phyloP scores from a whole-genome alignment of 2,888 invertebrate genomes.

The Synergus japonicus region DNA sequence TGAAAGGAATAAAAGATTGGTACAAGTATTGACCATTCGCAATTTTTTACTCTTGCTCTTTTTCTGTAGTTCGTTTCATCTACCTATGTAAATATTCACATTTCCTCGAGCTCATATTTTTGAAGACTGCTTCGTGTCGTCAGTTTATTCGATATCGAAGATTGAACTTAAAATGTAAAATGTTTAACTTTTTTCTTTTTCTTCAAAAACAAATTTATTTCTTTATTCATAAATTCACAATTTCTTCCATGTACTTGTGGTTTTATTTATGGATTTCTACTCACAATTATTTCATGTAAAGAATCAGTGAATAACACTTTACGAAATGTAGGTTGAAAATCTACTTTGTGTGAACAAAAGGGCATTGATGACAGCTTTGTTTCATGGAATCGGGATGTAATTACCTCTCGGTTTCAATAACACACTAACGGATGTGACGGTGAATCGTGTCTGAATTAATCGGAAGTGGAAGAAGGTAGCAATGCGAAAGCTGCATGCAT shows the following conservation, averaged over 20 bases:
- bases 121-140: background rate
- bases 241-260: background rate
- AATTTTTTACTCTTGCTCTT: background rate
- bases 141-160: background rate
- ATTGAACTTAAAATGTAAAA: background rate
- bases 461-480: conserved; percentile 37
- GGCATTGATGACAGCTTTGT: background rate
- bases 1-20: background rate
- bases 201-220: background rate
- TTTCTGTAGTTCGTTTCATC: background rate
- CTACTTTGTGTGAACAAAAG: background rate
- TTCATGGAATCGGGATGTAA: background rate
- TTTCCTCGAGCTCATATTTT: background rate
- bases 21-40: background rate
- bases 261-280: background rate
- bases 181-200: background rate
- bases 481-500: conserved; percentile 45
- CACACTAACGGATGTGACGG: background rate
- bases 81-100: conserved; percentile 20
- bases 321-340: background rate
- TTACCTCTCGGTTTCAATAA: conserved; percentile 13
- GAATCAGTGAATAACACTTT: background rate
- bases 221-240: background rate
- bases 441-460: conserved; percentile 8
- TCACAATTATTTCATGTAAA: background rate